Conservation (phyloP, 2,888 invertebrate genomes). For the Acronicta leporina region DNA sequence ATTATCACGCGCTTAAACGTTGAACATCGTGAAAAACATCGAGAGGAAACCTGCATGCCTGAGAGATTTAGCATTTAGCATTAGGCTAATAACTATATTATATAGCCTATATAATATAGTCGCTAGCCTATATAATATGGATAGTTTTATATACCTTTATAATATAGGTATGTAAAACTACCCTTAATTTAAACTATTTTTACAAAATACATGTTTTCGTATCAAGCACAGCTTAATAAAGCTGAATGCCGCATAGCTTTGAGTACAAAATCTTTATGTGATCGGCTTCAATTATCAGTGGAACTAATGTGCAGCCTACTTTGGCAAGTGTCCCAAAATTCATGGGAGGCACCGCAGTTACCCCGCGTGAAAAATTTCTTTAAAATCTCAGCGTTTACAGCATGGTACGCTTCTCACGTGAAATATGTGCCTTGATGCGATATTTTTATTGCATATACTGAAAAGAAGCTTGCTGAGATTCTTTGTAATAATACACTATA, state of each 20-base stretch:
- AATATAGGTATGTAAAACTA: no score
- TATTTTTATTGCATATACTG: constrained; percentile 15
- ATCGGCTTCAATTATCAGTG: constrained; percentile 40
- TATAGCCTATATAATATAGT: no score
- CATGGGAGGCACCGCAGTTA: constrained; percentile 36
- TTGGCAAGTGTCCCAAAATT: constrained; percentile 45
- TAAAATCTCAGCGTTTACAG: constrained; percentile 44
- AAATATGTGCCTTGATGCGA: constrained; percentile 26
- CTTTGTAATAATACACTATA: not conserved
- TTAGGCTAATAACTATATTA: no score
- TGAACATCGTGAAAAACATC: no score
- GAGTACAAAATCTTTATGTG: constrained; percentile 1
- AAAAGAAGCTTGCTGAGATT: not conserved
- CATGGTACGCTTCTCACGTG: constrained; percentile 22
- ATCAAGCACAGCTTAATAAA: not conserved
- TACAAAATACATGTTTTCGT: not conserved
- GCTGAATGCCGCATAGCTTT: not conserved
- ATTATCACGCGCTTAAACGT: no score
- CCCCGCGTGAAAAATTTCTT: constrained; percentile 30
- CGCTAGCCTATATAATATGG: no score
- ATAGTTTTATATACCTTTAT: no score
- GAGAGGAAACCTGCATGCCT: no score
- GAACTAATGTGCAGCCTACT: constrained; percentile 37
- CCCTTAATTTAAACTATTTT: no score
- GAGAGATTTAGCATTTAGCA: no score